Evolutionary conservation across 2,113 vertebrate genomes (phyloP).

Genomic region (Sigmodon hispidus): DNA sequence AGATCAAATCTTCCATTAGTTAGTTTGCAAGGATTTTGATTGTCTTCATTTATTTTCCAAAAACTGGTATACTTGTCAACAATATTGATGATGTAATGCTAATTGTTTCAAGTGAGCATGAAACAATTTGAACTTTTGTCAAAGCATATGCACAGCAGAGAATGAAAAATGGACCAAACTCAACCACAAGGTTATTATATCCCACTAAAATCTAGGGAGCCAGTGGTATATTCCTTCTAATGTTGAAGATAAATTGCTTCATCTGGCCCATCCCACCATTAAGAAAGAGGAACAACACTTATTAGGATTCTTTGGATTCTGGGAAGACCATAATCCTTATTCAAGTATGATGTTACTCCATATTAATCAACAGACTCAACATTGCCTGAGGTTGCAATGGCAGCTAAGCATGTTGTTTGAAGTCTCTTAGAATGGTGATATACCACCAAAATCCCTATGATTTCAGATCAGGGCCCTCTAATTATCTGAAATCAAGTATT

Average conservation of each 20-base stretch:
- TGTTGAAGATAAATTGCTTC: neutral
- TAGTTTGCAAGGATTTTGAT: neutral
- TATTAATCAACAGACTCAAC: neutral
- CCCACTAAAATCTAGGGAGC: neutral
- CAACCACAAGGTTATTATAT: neutral
- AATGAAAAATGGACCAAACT: neutral
- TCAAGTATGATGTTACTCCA: neutral
- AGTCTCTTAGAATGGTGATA: neutral
- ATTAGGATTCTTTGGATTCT: neutral
- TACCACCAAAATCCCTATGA: neutral
- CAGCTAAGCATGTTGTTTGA: neutral
- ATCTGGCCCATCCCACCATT: neutral
- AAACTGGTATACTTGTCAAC: neutral
- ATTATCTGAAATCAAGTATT: neutral
- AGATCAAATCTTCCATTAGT: neutral
- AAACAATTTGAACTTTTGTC: neutral
- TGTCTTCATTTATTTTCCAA: neutral
- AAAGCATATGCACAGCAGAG: neutral
- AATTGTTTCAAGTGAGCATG: neutral
- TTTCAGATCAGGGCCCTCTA: neutral
- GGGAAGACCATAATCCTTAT: too few species aligned
- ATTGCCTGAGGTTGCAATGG: neutral
- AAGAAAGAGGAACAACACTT: neutral
- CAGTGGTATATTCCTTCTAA: too few species aligned
- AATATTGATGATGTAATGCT: neutral